Conservation (phyloP, 2,888 invertebrate species). For the Priocnemis perturbator region DNA sequence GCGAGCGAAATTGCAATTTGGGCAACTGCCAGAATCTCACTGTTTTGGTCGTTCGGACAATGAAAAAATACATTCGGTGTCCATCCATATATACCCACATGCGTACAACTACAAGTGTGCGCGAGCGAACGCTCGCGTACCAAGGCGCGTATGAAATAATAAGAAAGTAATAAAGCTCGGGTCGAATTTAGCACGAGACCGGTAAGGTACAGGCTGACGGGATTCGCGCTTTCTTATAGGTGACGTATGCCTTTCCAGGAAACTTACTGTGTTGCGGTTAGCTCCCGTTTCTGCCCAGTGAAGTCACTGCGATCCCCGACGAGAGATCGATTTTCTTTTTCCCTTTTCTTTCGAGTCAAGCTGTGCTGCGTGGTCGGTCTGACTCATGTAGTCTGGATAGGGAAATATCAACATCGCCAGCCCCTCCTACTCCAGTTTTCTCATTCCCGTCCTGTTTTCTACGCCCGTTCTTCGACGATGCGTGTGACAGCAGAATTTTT, state of each 20-base stretch:
- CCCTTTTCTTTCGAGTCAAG: conserved; percentile 17
- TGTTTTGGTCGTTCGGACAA: conserved; percentile 35
- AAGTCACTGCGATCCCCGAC: conserved; percentile 29
- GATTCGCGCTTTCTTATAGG: conserved; percentile 37
- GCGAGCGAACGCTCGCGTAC: too few species aligned
- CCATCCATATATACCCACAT: background rate
- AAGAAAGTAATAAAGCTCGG: conserved; percentile 18
- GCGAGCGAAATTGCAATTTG: conserved; percentile 56
- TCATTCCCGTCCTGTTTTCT: too few species aligned
- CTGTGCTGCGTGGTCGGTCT: background rate
- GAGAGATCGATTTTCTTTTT: conserved; percentile 11
- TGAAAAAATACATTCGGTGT: conserved; percentile 26
- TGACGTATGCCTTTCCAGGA: conserved; percentile 43
- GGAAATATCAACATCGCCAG: conserved; percentile 1
- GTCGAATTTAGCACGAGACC: conserved; percentile 6
- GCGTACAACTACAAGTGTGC: too few species aligned
- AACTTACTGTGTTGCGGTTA: conserved; percentile 8
- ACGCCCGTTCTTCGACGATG: too few species aligned
- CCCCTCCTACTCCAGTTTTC: background rate
- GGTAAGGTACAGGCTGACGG: conserved; percentile 29
- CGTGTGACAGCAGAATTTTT: too few species aligned
- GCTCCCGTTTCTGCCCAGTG: conserved; percentile 23
- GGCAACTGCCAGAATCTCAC: conserved; percentile 53
- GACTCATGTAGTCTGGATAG: too few species aligned
- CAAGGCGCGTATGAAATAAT: background rate